These are phyloP conservation scores for Hesperia comma DNA, from an alignment of 2,888 invertebrate species.

Conservation along the genomic window DNA sequence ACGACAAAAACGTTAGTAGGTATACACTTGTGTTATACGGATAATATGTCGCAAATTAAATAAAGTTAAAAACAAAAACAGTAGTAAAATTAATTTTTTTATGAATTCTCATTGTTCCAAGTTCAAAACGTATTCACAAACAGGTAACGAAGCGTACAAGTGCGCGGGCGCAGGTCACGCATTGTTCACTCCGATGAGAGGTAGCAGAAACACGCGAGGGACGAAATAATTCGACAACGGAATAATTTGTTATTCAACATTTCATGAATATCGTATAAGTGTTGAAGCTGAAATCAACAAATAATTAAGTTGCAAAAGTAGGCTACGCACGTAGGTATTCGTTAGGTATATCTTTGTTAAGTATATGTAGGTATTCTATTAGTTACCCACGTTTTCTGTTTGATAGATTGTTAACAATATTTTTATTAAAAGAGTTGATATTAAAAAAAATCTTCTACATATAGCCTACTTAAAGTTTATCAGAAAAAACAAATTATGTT, in stretches of 20 bases:
- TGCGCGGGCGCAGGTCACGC: conserved; percentile 66
- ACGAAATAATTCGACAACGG: conserved; percentile 27
- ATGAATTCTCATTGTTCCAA: conserved; percentile 32
- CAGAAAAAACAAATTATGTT: no score
- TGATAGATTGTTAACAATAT: no score
- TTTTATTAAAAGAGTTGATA: no score
- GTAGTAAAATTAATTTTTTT: conserved; percentile 17
- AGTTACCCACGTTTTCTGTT: no score
- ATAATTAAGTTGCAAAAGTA: background rate
- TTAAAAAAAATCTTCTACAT: no score
- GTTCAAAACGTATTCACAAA: conserved; percentile 44
- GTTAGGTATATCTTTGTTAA: no score
- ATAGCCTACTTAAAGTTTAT: no score
- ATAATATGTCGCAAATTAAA: background rate
- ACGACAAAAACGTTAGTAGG: no score
- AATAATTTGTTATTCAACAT: conserved; percentile 31
- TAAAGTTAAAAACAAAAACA: conserved; percentile 2
- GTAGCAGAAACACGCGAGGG: conserved; percentile 32
- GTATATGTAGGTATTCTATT: no score
- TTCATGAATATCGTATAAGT: conserved; percentile 13
- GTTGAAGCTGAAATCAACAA: conserved; percentile 15
- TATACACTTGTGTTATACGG: no score
- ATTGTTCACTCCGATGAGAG: conserved; percentile 62
- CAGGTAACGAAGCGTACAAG: conserved; percentile 56
- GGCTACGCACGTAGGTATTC: no score